A percentile compares a stretch with the other conserved stretches of the same genome.
phyloP scores from a whole-genome alignment of 2,888 invertebrate species.

The Tetanocera ferruginea region DNA sequence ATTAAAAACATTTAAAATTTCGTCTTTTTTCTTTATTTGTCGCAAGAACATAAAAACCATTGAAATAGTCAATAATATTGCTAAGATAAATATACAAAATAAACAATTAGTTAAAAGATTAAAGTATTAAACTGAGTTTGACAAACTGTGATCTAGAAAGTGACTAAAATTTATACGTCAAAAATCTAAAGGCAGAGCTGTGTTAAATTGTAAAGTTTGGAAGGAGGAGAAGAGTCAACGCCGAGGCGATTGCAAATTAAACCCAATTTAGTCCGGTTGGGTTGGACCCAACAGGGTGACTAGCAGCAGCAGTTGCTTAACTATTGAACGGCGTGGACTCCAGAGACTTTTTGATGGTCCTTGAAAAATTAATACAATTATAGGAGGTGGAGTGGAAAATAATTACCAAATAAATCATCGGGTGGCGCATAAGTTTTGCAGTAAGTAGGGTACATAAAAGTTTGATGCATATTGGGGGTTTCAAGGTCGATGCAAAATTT shows the following conservation, averaged over 20 bases:
- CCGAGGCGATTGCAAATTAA: constrained; percentile 26
- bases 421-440: background rate
- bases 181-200: background rate
- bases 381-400: no score
- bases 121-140: background rate
- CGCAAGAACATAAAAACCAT: background rate
- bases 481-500: constrained; percentile 28
- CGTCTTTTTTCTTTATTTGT: background rate
- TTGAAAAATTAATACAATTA: no score
- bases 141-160: background rate
- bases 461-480: background rate
- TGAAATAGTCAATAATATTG: constrained; percentile 4
- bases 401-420: no score
- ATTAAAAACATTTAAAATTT: constrained; percentile 18
- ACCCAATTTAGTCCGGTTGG: constrained; percentile 27
- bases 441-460: constrained; percentile 1
- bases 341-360: no score
- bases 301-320: background rate
- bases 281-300: constrained; percentile 18
- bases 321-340: no score
- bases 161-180: background rate
- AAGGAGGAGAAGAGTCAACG: background rate
- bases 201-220: background rate
- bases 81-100: background rate
- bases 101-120: constrained; percentile 6